Evolutionary conservation across 2,113 vertebrate species (phyloP).

Genomic region (Phalacrocorax pelagicus): DNA sequence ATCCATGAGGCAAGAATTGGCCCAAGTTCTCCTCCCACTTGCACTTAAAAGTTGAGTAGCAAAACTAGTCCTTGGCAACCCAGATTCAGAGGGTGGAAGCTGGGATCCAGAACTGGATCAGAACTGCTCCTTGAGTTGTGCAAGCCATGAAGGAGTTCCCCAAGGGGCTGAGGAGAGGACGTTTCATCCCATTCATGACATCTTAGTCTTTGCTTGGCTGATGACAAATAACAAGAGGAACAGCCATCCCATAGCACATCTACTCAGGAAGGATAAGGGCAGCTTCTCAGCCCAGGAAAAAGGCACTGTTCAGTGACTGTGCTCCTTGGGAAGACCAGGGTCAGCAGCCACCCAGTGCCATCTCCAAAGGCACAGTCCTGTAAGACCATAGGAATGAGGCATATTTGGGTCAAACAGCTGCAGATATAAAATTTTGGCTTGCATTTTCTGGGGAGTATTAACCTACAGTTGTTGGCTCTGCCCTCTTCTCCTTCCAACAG

Average conservation of each 20-base stretch:
- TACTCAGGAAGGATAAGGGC: not conserved
- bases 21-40: not conserved
- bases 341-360: not conserved
- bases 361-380: not conserved
- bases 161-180: not conserved
- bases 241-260: too few species aligned
- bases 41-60: not conserved
- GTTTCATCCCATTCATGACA: not conserved
- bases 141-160: not conserved
- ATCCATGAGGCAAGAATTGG: not conserved
- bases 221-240: not conserved
- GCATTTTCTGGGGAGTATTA: not conserved
- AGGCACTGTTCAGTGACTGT: not conserved
- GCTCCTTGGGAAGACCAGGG: not conserved
- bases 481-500: conserved; percentile 55
- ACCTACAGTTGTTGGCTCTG: not conserved
- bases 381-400: not conserved
- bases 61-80: not conserved
- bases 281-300: not conserved
- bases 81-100: not conserved
- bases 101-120: not conserved
- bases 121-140: not conserved
- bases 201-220: not conserved
- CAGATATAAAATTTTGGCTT: not conserved
- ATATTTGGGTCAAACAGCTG: not conserved